phyloP scores from a whole-genome alignment of 2,113 vertebrate species.

The Delphinus delphis region DNA sequence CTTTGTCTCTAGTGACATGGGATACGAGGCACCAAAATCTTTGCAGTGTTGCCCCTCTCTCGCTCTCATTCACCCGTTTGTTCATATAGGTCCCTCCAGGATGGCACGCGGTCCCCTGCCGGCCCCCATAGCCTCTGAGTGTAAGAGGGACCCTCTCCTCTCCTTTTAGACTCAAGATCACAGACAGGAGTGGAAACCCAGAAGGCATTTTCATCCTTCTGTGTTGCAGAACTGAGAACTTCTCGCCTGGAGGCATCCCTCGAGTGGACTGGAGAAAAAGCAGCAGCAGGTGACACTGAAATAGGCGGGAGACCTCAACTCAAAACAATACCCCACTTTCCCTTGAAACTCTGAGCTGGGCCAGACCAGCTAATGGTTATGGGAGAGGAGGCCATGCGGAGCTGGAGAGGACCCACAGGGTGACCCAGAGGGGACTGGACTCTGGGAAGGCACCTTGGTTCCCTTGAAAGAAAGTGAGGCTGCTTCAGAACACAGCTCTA shows the following conservation, averaged over 20 bases:
- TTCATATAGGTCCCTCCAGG: background rate
- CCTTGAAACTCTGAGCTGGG: background rate
- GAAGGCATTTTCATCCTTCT: background rate
- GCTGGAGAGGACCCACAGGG: background rate
- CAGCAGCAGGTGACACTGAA: no score
- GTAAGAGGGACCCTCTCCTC: background rate
- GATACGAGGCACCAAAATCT: background rate
- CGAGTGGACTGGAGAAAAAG: background rate
- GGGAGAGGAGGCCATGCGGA: background rate
- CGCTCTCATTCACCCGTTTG: background rate
- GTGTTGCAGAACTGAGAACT: background rate
- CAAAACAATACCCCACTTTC: no score
- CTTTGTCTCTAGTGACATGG: background rate
- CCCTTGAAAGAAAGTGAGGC: background rate
- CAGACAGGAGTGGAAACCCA: background rate
- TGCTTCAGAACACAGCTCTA: background rate
- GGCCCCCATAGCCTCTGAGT: background rate
- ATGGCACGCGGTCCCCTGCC: background rate
- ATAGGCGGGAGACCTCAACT: background rate
- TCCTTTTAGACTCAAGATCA: background rate
- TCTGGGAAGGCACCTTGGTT: background rate
- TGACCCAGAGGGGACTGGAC: background rate
- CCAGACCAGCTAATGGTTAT: background rate
- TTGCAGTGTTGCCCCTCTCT: background rate
- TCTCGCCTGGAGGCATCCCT: background rate